Evolutionary conservation across 1,140 invertebrate genomes (phyloP).

Genomic region (Plectus sambesii): DNA sequence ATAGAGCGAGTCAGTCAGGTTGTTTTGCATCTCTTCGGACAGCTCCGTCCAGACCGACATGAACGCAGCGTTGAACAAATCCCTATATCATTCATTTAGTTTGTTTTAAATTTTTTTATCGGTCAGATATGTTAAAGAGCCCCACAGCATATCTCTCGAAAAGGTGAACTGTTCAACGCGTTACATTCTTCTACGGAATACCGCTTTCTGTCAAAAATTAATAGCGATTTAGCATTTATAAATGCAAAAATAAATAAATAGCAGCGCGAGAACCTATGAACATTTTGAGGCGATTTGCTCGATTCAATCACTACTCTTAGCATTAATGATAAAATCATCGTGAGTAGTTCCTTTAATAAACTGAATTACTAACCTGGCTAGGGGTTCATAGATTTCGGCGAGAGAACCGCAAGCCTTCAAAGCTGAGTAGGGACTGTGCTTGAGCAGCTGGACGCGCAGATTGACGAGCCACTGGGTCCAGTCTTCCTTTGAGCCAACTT

Average conservation of each 20-base stretch:
- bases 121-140: too few species aligned
- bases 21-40: conserved; percentile 64
- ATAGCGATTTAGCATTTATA: too few species aligned
- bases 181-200: background rate
- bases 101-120: too few species aligned
- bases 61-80: conserved; percentile 96
- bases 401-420: conserved; percentile 74
- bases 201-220: conserved; percentile 15
- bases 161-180: background rate
- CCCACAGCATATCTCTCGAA: too few species aligned
- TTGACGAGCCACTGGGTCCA: conserved; percentile 88
- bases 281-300: too few species aligned
- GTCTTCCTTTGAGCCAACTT: conserved; percentile 72
- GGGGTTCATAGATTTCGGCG: conserved; percentile 81
- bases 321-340: too few species aligned
- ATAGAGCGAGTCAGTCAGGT: conserved; percentile 73
- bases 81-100: conserved; percentile 52
- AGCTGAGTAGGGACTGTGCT: conserved; percentile 86
- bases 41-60: conserved; percentile 97
- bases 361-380: conserved; percentile 54
- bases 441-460: conserved; percentile 79
- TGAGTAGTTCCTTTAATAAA: background rate
- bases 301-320: too few species aligned
- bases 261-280: too few species aligned
- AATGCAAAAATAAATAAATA: too few species aligned